Percentiles rank a stretch among this genome's conserved stretches.
Evolutionary conservation across 2,888 invertebrate species (phyloP).

Genomic region (Caenorhabditis japonica): DNA sequence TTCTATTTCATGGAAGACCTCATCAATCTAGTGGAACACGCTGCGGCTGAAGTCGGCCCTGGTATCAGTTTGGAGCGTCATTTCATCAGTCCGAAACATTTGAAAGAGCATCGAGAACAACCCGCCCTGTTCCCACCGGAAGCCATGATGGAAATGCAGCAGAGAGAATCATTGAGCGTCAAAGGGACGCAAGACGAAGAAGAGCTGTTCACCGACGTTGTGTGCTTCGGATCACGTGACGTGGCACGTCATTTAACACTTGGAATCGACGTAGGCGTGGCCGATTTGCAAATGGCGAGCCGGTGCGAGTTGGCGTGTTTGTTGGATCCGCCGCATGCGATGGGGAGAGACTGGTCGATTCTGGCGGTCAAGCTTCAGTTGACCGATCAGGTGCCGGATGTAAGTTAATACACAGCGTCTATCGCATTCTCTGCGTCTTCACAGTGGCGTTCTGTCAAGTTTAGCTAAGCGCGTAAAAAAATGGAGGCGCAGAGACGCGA

Average conservation of each 20-base stretch:
- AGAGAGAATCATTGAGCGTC: slow-evolving; percentile 76
- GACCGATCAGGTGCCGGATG: slow-evolving; percentile 80
- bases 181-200: slow-evolving; percentile 79
- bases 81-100: slow-evolving; percentile 81
- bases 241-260: slow-evolving; percentile 79
- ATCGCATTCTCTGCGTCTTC: too few species aligned
- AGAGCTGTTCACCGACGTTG: slow-evolving; percentile 81
- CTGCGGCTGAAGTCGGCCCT: slow-evolving; percentile 83
- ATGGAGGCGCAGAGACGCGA: too few species aligned
- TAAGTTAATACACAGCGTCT: too few species aligned
- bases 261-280: slow-evolving; percentile 82
- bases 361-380: slow-evolving; percentile 80
- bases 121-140: slow-evolving; percentile 72
- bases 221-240: slow-evolving; percentile 81
- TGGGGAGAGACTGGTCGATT: slow-evolving; percentile 81
- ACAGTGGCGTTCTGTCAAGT: too few species aligned
- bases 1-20: slow-evolving; percentile 84
- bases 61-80: slow-evolving; percentile 83
- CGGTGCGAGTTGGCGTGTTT: slow-evolving; percentile 78
- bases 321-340: slow-evolving; percentile 80
- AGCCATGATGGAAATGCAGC: slow-evolving; percentile 79
- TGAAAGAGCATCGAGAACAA: slow-evolving; percentile 65
- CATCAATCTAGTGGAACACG: slow-evolving; percentile 80
- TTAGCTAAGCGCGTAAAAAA: too few species aligned
- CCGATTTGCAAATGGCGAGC: slow-evolving; percentile 81